These are phyloP conservation scores for Tadarida brasiliensis DNA, from an alignment of 2,797 vertebrate species.

Conservation along the genomic window DNA sequence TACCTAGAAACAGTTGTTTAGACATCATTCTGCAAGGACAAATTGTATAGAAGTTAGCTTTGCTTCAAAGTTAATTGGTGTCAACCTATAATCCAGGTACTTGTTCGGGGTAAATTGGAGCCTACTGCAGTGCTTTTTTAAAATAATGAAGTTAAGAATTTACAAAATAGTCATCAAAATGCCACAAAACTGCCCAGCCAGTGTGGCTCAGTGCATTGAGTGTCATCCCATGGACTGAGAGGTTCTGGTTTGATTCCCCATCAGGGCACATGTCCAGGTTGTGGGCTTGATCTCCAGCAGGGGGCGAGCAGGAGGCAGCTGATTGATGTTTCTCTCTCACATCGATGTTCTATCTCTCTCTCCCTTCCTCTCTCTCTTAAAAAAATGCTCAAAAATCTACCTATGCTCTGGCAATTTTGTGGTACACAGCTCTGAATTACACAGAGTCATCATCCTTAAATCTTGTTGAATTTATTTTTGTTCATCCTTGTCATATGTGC, in stretches of 20 bases:
- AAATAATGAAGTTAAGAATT: background rate
- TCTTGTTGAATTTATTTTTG: background rate
- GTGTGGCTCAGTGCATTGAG: no score
- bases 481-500: constrained; percentile 9
- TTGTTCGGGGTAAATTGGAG: background rate
- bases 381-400: background rate
- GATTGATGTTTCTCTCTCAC: no score
- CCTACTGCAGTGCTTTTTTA: background rate
- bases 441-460: background rate
- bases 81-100: background rate
- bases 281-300: no score
- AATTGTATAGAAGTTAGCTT: background rate
- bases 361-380: no score
- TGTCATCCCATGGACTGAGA: no score
- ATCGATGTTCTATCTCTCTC: no score
- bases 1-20: background rate
- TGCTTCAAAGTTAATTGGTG: constrained; percentile 7
- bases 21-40: background rate
- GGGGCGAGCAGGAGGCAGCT: no score
- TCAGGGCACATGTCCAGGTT: no score
- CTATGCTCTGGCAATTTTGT: background rate
- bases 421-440: background rate
- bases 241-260: no score
- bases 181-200: no score
- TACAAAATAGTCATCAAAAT: background rate